Percentiles rank a stretch among this genome's conserved stretches.
These are phyloP conservation scores for Bubo blakistoni DNA, from an alignment of 2,113 vertebrate genomes.

Conservation along the genomic window DNA sequence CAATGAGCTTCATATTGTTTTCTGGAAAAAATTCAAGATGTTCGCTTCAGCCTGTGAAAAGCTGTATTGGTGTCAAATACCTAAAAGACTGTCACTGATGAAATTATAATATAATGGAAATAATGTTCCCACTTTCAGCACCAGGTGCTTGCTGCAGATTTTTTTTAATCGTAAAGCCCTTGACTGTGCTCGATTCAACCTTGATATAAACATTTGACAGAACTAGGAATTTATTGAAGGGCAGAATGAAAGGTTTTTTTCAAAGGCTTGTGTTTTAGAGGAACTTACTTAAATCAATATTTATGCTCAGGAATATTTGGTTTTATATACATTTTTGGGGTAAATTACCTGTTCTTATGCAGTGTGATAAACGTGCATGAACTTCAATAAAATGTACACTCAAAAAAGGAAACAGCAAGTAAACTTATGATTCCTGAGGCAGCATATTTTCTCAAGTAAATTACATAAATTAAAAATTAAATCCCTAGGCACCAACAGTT, in stretches of 20 bases:
- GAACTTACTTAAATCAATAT: neutral
- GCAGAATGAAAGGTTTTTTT: neutral
- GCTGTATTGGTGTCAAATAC: neutral
- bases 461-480: neutral
- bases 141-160: neutral
- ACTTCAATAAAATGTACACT: neutral
- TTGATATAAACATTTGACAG: neutral
- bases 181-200: neutral
- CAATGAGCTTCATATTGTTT: neutral
- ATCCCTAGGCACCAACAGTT: neutral
- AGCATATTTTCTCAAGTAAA: neutral
- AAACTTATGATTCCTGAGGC: neutral
- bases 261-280: neutral
- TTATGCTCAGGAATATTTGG: neutral
- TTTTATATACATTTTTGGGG: neutral
- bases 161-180: neutral
- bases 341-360: neutral
- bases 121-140: neutral
- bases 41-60: neutral
- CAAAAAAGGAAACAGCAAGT: neutral
- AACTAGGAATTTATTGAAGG: neutral
- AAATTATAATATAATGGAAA: conserved; percentile 13
- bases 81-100: neutral
- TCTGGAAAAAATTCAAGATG: conserved; percentile 5
- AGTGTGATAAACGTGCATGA: neutral